These are phyloP conservation scores for Sus cebifrons DNA, from an alignment of 2,797 vertebrate genomes.

Conservation along the genomic window DNA sequence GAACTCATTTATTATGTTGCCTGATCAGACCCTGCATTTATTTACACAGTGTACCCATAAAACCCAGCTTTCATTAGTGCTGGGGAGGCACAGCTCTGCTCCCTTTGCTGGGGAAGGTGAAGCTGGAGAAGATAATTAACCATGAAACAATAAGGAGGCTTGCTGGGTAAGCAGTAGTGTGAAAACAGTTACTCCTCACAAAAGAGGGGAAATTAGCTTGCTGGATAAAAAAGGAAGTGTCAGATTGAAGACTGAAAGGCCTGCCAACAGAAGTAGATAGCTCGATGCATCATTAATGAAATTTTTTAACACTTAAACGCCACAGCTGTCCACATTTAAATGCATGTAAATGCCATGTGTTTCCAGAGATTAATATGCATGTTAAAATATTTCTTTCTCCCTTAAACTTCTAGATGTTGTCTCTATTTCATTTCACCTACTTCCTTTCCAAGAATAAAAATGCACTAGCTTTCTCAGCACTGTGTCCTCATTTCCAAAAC, in stretches of 20 bases:
- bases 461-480: slow-evolving; percentile 70
- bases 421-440: slow-evolving; percentile 83
- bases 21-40: slow-evolving; percentile 89
- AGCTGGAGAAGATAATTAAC: slow-evolving; percentile 92
- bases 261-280: slow-evolving; percentile 90
- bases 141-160: slow-evolving; percentile 92
- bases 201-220: slow-evolving; percentile 93
- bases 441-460: slow-evolving; percentile 82
- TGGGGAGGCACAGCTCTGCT: slow-evolving; percentile 85
- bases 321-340: slow-evolving; percentile 90
- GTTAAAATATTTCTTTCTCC: slow-evolving; percentile 88
- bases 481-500: slow-evolving; percentile 86
- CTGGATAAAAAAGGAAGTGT: slow-evolving; percentile 92
- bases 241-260: slow-evolving; percentile 91
- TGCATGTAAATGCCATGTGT: slow-evolving; percentile 88
- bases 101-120: slow-evolving; percentile 89
- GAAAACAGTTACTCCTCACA: slow-evolving; percentile 93
- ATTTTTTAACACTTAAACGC: slow-evolving; percentile 91
- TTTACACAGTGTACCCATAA: slow-evolving; percentile 89
- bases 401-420: slow-evolving; percentile 87
- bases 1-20: slow-evolving; percentile 89
- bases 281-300: slow-evolving; percentile 90
- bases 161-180: slow-evolving; percentile 92
- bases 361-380: slow-evolving; percentile 88
- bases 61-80: slow-evolving; percentile 89